Evolutionary conservation across 2,113 vertebrate species (phyloP), one percentile per base, ranked within the genome.

Genomic region (Ardeotis arabs): DNA sequence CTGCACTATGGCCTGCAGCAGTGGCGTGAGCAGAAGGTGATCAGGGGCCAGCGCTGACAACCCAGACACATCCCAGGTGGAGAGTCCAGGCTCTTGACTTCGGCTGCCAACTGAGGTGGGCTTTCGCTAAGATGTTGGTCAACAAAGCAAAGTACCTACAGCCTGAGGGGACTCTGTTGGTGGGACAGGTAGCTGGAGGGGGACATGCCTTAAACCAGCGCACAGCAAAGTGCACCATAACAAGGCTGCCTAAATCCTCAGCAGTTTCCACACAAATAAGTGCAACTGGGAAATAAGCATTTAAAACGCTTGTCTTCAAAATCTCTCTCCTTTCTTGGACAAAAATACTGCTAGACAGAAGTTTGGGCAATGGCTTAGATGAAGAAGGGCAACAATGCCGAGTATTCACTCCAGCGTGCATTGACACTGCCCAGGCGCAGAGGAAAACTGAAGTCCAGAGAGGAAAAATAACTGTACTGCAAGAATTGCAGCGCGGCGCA

Each of bases 21-120:
- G 76, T 15, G 12, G 73, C 2, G 0, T 7, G 12, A 47, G 80
- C 94, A 90, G 86, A 53, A 88, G 95, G 94, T 7, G 64, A 41
- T 52, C 39, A 35, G 23, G 56, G 68, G 52, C 55, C 37, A 11
- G 41, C 5, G 1, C 47, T 85, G 16, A 0, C 22, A 20, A 64
- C 88, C 50, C 93, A 81, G 90, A 84, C 94, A 37, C 4, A 14
- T 45, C 50, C 80, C 93, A 19, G 84, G 78, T 15, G 74, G 44
- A 49, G 14, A 24, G 49, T 0, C 0, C 9, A 9, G 14, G 52
- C 7, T 35, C 66, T 12, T 23, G 6, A 10, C 68, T 59, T 12
- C 9, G 56, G 84, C 68, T 86, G 93, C 89, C 68, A 89, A 0
- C 0, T 0, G 47, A 62, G 56, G 55, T 66, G 76, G 70, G 59